Base-by-base conservation (phyloP, 2,888 invertebrate species). In the Aquatica leii region DNA sequence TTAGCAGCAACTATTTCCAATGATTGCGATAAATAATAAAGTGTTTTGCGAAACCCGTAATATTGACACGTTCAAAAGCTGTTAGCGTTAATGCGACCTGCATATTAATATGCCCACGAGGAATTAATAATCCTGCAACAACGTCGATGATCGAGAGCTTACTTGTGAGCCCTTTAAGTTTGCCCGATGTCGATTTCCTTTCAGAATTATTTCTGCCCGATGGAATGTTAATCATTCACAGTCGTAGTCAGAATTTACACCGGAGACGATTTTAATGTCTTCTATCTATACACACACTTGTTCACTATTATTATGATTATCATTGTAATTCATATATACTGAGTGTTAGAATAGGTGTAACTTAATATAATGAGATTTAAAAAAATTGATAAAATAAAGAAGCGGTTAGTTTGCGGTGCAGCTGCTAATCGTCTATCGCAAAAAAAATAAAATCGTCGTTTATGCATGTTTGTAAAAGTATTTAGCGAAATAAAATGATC, bases 131-230 rank as follows among this genome's bases (percentile, higher is more conserved):
- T 49, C 49, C 62, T 54, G 46, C 43, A 55, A 61, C 53, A 40
- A 43, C 52, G 68, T 70, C 68, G 68, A 62, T 54, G 46, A 46
- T 65, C 65, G 67, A 59, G 65, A 61, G 70, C 72, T 68, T 67
- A 68, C 73, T 73, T 71, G 69, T 76, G 76, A 76, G 76, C 76
- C 76, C 76, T 74, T 73, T 70, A 72, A 72, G 67, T 66, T 70
- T 67, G 60, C 62, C 69, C 69, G 65, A 63, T 46, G 43, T 59
- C 62, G 68, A 68, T 60, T 55, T 61, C 62, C 53, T 57, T 54
- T 61, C 49, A 55, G 18, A n/a, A 43, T 41, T 49, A 43, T 46
- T 57, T 51, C 46, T 52, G 41, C 59, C 55, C 11, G 43, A 50
- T 21, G 21, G 18, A 12, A 35, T 43, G 56, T 41, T 43, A 34